phyloP scores from a whole-genome alignment of 2,113 vertebrate species.

The Ochotona princeps region DNA sequence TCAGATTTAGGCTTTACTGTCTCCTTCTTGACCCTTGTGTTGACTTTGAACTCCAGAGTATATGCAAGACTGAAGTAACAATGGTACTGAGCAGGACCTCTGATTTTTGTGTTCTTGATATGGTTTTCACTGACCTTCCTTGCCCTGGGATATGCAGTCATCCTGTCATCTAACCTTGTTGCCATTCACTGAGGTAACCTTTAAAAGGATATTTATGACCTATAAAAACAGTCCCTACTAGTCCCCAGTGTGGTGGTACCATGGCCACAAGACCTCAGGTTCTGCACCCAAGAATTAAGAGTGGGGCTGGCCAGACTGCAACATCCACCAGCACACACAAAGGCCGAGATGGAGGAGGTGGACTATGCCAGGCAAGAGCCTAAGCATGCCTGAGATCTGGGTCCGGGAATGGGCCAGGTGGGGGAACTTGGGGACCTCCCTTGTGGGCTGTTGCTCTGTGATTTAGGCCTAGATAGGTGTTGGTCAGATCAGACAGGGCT shows the following conservation, averaged over 20 bases:
- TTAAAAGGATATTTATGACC: no score
- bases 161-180: neutral
- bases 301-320: no score
- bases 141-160: neutral
- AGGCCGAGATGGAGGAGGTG: no score
- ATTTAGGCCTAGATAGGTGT: no score
- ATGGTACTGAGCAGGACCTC: neutral
- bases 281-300: neutral
- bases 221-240: neutral
- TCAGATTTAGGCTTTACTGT: neutral
- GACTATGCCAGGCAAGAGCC: no score
- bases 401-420: no score
- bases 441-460: no score
- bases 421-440: no score
- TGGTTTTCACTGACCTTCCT: neutral
- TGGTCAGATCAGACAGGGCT: no score
- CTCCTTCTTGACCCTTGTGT: neutral
- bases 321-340: no score
- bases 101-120: neutral
- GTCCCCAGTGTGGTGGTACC: neutral
- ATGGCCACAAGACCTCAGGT: slow-evolving; percentile 13
- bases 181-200: neutral
- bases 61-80: slow-evolving; percentile 34
- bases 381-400: no score
- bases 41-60: slow-evolving; percentile 56